phyloP scores from a whole-genome alignment of 2,797 vertebrate genomes.

The Siniperca obscura region DNA sequence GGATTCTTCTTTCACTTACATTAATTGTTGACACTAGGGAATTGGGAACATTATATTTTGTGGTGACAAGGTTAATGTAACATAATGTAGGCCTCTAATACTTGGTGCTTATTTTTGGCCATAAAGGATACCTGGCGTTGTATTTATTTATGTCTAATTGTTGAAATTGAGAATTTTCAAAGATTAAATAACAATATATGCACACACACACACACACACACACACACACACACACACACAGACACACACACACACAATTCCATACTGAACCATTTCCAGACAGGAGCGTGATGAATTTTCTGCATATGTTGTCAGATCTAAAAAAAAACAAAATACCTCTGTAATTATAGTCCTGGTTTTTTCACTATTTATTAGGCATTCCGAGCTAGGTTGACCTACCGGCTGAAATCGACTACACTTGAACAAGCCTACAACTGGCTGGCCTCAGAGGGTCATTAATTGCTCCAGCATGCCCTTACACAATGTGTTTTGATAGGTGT shows the following conservation, averaged over 20 bases:
- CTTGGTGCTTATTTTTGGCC: constrained; percentile 47
- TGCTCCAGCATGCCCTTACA: constrained; percentile 81
- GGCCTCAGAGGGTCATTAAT: constrained; percentile 84
- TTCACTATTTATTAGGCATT: constrained; percentile 75
- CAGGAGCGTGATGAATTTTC: constrained; percentile 46
- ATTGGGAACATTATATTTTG: constrained; percentile 69
- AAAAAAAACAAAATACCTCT: constrained; percentile 60
- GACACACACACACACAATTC: not conserved
- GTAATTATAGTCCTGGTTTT: constrained; percentile 75
- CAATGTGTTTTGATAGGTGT: constrained; percentile 89
- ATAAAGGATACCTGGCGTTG: constrained; percentile 23
- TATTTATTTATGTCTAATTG: constrained; percentile 42
- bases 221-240: constrained; percentile 13
- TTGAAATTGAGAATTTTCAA: constrained; percentile 33
- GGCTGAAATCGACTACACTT: constrained; percentile 68
- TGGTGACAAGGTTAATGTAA: constrained; percentile 74
- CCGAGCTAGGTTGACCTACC: constrained; percentile 58
- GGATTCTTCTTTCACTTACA: constrained; percentile 72
- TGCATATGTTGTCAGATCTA: constrained; percentile 46
- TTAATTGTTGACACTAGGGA: constrained; percentile 72
- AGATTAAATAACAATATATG: constrained; percentile 37
- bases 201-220: not conserved
- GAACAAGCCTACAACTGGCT: constrained; percentile 77
- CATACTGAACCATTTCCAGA: constrained; percentile 50
- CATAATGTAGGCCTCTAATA: constrained; percentile 57